A percentile compares a stretch with the other conserved stretches of the same genome.
Conservation (phyloP, 2,797 vertebrate genomes). For the Lemur catta region DNA sequence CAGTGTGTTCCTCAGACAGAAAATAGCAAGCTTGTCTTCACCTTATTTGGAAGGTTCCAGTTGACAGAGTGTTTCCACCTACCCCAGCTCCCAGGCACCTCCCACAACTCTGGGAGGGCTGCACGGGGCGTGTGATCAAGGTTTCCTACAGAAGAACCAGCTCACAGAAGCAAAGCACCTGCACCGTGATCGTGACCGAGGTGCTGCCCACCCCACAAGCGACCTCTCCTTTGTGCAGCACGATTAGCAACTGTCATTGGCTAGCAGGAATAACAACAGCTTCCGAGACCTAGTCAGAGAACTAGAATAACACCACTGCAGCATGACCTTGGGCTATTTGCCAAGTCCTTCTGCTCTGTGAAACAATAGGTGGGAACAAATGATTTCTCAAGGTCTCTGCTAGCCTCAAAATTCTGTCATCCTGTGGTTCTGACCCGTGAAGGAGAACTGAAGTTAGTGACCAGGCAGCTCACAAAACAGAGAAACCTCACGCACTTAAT, state of each 20-base stretch:
- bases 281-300: not conserved
- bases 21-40: not conserved
- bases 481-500: not conserved
- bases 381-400: not conserved
- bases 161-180: not conserved
- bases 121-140: not conserved
- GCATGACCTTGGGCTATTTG: no score
- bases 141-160: not conserved
- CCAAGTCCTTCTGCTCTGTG: not conserved
- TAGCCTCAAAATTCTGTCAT: not conserved
- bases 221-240: fast-evolving
- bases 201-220: no score
- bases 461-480: not conserved
- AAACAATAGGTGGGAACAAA: not conserved
- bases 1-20: not conserved
- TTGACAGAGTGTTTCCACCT: not conserved
- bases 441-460: not conserved
- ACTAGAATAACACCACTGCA: no score
- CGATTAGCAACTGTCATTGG: not conserved
- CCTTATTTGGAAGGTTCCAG: not conserved
- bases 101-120: not conserved
- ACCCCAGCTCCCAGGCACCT: not conserved
- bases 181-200: not conserved
- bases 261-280: not conserved
- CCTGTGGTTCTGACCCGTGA: not conserved